Base-by-base conservation (phyloP, 2,797 vertebrate species). In the Acanthurus lineatus region DNA sequence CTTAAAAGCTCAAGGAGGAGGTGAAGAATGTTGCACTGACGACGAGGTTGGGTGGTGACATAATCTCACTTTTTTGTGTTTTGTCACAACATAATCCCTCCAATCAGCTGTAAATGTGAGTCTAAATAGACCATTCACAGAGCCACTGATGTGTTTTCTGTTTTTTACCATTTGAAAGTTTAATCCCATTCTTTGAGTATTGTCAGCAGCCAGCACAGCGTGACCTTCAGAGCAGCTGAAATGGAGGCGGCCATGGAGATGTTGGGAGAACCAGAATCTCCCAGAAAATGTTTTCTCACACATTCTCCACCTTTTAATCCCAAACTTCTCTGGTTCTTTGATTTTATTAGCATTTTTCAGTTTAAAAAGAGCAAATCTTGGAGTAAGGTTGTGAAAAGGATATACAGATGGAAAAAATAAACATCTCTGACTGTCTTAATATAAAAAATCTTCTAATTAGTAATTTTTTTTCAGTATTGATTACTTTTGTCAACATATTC, bases 161-260 rank as follows among this genome's bases (percentile, higher is more conserved):
- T 73, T 83, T 81, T 71, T 86, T 75, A 15, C 45, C 59, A 81
- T 85, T 84, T 73, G 62, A 84, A 83, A 68, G 70, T 89, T 91
- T 85, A 88, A 92, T 92, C 79, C 60, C 14, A n/a, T 82, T 84
- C 72, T 84, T 84, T 79, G 68, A 79, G 74, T 70, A 63, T 90
- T 89, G 81, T 91, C 77, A 74, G 69, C 20, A 77, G 81, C 40
- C 86, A 85, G 72, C 69, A 63, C 68, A 81, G 83, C 67, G 40
- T 89, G 84, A 90, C 90, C 58, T 54, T 48, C 51, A 64, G 56
- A 83, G 68, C 77, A 80, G 86, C 81, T 89, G 69, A 87, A 77
- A 64, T 45, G 44, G 81, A 71, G 66, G 62, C 42, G 44, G 56
- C 82, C 63, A 62, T 45, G 62, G 83, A 78, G 65, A 89, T 82